A percentile compares a stretch with the other conserved stretches of the same genome.
phyloP scores from a whole-genome alignment of 2,113 vertebrate genomes.

The Carassius gibelio region DNA sequence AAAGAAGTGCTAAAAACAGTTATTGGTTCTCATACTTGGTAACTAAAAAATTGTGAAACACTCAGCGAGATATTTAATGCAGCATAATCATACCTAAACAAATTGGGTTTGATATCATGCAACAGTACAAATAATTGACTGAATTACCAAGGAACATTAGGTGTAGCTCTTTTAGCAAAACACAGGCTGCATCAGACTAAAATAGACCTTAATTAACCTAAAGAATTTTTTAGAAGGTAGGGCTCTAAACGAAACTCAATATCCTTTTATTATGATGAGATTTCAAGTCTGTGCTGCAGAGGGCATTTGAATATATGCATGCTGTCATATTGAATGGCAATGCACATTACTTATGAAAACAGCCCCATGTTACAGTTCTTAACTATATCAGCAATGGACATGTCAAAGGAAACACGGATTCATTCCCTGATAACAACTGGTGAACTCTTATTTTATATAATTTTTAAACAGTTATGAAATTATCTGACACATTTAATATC shows the following conservation, averaged over 20 bases:
- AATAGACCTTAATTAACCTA: constrained; percentile 19
- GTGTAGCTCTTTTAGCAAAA: constrained; percentile 27
- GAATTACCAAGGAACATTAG: constrained; percentile 39
- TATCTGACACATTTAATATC: neutral
- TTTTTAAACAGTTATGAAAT: neutral
- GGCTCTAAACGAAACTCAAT: neutral
- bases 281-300: neutral
- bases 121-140: constrained; percentile 32
- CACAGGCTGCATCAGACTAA: neutral
- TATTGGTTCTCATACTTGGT: neutral
- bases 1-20: constrained; percentile 1
- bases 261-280: neutral
- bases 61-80: neutral
- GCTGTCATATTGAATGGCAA: constrained; percentile 19
- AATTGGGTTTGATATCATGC: constrained; percentile 22
- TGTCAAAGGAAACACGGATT: neutral
- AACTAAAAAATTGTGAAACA: constrained; percentile 20
- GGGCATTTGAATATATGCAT: constrained; percentile 1
- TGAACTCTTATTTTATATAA: neutral
- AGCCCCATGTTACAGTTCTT: constrained; percentile 15
- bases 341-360: constrained; percentile 30
- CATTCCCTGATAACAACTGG: neutral
- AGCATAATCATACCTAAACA: constrained; percentile 24
- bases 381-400: neutral
- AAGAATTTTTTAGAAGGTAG: constrained; percentile 3